A percentile compares a stretch with the other conserved stretches of the same genome.
phyloP scores from a whole-genome alignment of 2,888 invertebrate species.

The Strigamia transsilvanica region DNA sequence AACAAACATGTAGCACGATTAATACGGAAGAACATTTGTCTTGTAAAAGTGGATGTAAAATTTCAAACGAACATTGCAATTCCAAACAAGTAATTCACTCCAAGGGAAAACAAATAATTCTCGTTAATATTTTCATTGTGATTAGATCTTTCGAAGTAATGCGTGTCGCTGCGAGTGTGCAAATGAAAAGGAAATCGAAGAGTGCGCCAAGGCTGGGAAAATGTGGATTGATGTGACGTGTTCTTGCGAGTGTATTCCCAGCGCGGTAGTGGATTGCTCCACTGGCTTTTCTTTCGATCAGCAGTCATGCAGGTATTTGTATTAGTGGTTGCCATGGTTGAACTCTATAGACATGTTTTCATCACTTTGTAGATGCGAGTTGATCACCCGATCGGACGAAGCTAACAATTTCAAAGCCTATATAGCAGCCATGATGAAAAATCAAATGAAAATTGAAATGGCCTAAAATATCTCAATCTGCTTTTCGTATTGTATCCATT shows the following conservation, averaged over 20 bases:
- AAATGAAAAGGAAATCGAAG: not conserved
- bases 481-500: no score
- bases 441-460: no score
- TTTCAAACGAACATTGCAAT: not conserved
- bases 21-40: not conserved
- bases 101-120: not conserved
- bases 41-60: constrained; percentile 4
- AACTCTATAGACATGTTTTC: no score
- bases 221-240: not conserved
- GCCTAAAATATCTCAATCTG: no score
- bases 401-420: no score
- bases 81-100: not conserved
- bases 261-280: not conserved
- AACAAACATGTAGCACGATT: not conserved
- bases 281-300: not conserved
- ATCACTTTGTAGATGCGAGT: no score
- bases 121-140: not conserved
- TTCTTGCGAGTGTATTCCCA: not conserved
- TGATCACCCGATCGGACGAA: no score
- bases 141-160: not conserved
- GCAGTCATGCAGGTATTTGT: not conserved
- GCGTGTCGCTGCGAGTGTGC: not conserved
- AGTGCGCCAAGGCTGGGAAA: not conserved
- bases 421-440: no score
- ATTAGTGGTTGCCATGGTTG: no score